These are phyloP conservation scores for Mercenaria mercenaria DNA, from an alignment of 1,140 invertebrate species.

Conservation along the genomic window DNA sequence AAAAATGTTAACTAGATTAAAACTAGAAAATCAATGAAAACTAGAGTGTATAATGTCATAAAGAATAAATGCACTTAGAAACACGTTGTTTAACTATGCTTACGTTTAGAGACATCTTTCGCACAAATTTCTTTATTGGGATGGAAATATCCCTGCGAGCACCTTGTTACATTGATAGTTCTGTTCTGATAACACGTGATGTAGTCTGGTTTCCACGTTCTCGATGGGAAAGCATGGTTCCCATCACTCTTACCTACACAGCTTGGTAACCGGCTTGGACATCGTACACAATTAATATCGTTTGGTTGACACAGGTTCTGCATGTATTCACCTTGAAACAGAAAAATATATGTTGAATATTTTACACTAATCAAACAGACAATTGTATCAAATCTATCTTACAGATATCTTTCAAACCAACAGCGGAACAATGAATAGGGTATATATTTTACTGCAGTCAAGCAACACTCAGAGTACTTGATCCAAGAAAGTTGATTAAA, in stretches of 20 bases:
- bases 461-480: too few species aligned
- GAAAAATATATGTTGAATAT: constrained; percentile 4
- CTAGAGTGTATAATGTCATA: too few species aligned
- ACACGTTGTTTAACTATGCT: constrained; percentile 2
- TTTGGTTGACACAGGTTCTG: constrained; percentile 61
- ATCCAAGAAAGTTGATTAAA: too few species aligned
- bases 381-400: too few species aligned
- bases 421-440: too few species aligned
- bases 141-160: constrained; percentile 63
- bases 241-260: constrained; percentile 66
- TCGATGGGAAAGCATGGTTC: constrained; percentile 49
- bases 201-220: constrained; percentile 66
- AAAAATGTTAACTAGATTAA: too few species aligned
- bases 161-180: constrained; percentile 59
- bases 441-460: too few species aligned
- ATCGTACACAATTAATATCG: constrained; percentile 49
- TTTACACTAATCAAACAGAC: too few species aligned
- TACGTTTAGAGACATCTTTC: constrained; percentile 62
- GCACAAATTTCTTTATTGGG: constrained; percentile 63
- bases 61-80: not conserved
- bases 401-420: too few species aligned
- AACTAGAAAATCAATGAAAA: too few species aligned
- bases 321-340: constrained; percentile 68
- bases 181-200: constrained; percentile 73
- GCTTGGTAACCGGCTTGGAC: constrained; percentile 60